These are phyloP conservation scores for human (Homo sapiens) DNA, from an alignment of 2,113 vertebrate species.

Conservation along the genomic window DNA sequence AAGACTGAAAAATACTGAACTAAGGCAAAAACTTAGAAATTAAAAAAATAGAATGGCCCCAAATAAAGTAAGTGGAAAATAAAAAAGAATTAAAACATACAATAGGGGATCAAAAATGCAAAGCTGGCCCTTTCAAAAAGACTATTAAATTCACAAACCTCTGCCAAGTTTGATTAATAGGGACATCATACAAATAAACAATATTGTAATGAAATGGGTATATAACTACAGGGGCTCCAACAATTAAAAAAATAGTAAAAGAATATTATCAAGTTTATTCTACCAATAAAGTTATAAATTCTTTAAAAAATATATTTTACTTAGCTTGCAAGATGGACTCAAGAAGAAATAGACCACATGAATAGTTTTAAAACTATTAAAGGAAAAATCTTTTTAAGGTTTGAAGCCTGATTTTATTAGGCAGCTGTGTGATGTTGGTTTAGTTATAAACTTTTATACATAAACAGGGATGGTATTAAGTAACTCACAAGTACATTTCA, in stretches of 20 bases:
- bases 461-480: background rate
- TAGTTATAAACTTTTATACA: background rate
- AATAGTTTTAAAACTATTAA: background rate
- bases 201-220: background rate
- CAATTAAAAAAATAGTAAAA: background rate
- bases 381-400: background rate
- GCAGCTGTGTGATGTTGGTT: background rate
- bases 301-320: background rate
- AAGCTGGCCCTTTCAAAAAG: background rate
- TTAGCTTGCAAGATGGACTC: background rate
- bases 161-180: background rate
- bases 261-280: background rate
- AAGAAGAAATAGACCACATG: background rate
- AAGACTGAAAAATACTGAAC: background rate
- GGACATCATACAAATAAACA: background rate
- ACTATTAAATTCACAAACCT: background rate
- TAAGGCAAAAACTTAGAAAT: background rate
- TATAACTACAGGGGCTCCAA: background rate
- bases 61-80: too few species aligned
- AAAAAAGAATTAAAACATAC: background rate
- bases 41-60: background rate
- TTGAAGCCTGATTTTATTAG: background rate
- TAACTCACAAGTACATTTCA: background rate
- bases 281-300: background rate
- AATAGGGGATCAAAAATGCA: background rate